Evolutionary conservation across 92 coral and sea anemone genomes (phyloP).

Genomic region (Umimayanthus kanabou): DNA sequence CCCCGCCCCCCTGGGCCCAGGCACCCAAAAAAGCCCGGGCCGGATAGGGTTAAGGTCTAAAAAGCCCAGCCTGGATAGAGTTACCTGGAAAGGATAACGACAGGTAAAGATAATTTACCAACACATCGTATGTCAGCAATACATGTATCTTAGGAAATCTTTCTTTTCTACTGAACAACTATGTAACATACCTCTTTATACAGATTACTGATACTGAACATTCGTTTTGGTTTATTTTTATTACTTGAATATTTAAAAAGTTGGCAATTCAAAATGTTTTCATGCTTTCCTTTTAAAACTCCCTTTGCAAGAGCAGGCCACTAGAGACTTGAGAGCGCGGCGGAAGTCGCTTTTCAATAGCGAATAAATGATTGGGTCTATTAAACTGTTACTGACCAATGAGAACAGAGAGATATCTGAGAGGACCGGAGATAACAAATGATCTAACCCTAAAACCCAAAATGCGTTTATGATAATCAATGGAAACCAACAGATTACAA

Average conservation of each 20-base stretch:
- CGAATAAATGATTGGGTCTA: constrained; percentile 88
- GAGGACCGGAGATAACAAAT: constrained; percentile 61
- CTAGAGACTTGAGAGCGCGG: constrained; percentile 52
- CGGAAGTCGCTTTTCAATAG: constrained; percentile 86
- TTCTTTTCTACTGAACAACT: no score
- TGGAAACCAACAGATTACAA: constrained; percentile 91
- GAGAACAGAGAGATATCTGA: constrained; percentile 77
- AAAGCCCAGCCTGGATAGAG: no score
- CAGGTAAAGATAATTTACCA: no score
- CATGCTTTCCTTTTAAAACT: not conserved
- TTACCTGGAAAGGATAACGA: no score
- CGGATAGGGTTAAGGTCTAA: no score
- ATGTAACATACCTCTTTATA: no score
- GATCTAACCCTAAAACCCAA: constrained; percentile 59
- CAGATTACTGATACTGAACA: not conserved
- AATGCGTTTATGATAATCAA: constrained; percentile 79
- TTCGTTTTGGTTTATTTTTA: not conserved
- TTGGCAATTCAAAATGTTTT: not conserved
- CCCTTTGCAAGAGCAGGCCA: not conserved
- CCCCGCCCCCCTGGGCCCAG: no score
- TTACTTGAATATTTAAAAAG: not conserved
- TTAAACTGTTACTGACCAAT: constrained; percentile 87
- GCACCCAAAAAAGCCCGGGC: no score
- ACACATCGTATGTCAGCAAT: no score
- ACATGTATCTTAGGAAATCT: no score